phyloP scores from a whole-genome alignment of 2,797 vertebrate species.

The Melopsittacus undulatus region DNA sequence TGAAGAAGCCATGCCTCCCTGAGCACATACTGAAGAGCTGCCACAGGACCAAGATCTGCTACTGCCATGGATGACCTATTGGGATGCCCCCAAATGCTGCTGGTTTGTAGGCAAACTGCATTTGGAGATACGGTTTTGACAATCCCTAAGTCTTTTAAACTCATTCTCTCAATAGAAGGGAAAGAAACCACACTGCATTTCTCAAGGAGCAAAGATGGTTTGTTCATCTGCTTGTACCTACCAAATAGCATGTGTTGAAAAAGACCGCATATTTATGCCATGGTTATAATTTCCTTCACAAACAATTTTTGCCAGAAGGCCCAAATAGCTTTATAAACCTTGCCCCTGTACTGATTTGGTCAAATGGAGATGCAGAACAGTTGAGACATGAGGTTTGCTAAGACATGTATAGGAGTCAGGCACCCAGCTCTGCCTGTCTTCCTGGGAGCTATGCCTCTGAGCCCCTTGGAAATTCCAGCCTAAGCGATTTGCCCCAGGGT shows the following conservation, averaged over 20 bases:
- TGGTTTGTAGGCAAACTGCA: background rate
- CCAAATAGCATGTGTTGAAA: background rate
- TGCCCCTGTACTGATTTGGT: background rate
- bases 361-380: background rate
- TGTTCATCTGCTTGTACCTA: background rate
- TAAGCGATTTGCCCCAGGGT: conserved; percentile 44
- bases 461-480: conserved; percentile 46
- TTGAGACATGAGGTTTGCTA: background rate
- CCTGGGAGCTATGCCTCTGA: conserved; percentile 11
- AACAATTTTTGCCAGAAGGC: background rate
- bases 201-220: background rate
- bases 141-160: background rate
- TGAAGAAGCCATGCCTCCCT: background rate
- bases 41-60: background rate
- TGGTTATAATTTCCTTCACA: background rate
- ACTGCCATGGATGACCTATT: background rate
- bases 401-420: background rate
- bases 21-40: background rate
- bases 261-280: background rate
- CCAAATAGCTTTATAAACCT: background rate
- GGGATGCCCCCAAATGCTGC: background rate
- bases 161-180: background rate
- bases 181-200: background rate
- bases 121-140: background rate
- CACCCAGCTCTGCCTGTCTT: background rate